Evolutionary conservation across 2,888 invertebrate genomes (phyloP), one percentile per base, ranked within the genome.

Genomic region (Aquatica leii): DNA sequence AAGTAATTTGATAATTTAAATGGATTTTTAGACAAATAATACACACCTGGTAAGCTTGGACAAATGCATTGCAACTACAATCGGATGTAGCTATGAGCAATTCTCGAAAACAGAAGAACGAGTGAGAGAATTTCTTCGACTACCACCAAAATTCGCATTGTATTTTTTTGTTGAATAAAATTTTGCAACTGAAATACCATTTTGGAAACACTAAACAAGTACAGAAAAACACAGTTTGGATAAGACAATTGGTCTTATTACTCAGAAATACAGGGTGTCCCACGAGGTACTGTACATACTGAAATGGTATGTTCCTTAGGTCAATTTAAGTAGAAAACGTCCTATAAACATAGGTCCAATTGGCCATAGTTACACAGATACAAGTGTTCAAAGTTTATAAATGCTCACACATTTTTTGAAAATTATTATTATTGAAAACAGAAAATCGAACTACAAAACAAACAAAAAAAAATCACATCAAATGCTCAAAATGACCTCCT

Each of bases 111-210:
- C 63, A 20, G 91, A 90, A 18, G 90, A 94, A 80, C 81, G 90
- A 90, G 9, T 89, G 89, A 71, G 92, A 92, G 69, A 92, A 95
- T 76, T 86, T 89, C 73, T 99, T 92, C 81, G 96, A 94, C 63
- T 98, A 94, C 82, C 92, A 94, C 78, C 90, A 91, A 77, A 96
- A 95, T 41, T 89, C 92, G 15, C 98, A 98, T 0, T 99, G 99
- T 82, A 87, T 98, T 68, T 92, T 98, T 78, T 85, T 99, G 80
- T 84, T 99, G 40, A 99, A 99, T 84, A 95, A 93, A 87, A 96
- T 97, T 0, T 72, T 82, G 0, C 85, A 85, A 52, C 82, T 95
- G 67, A 90, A 90, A 77, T 83, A 87, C 0, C 87, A 90, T 69
- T 93, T 94, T 73, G 72, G 72, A 24, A 66, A 68, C 35, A 74